Conservation (phyloP, 2,113 vertebrate genomes). For the Xiphophorus hellerii region DNA sequence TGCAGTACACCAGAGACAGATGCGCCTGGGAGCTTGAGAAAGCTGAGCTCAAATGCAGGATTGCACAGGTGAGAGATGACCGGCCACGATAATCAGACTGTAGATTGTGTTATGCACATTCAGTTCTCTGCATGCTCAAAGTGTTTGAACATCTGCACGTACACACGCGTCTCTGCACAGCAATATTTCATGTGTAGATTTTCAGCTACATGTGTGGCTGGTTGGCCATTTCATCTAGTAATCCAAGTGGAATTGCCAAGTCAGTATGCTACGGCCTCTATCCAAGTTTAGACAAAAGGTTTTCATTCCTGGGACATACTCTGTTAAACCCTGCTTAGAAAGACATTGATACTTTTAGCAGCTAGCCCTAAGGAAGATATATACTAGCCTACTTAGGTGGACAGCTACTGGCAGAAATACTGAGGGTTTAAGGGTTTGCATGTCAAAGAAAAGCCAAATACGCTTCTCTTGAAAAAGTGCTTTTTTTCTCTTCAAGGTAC, state of each 20-base stretch:
- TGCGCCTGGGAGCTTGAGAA: conserved; percentile 81
- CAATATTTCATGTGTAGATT: background rate
- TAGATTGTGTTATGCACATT: background rate
- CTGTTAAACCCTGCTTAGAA: conserved; percentile 20
- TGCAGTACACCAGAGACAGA: conserved; percentile 79
- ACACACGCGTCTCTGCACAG: background rate
- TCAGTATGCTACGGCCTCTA: conserved; percentile 43
- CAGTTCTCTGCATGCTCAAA: background rate
- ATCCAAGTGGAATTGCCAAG: conserved; percentile 36
- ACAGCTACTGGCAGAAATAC: conserved; percentile 20
- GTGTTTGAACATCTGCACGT: too few species aligned
- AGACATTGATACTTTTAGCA: conserved; percentile 30
- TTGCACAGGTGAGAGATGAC: conserved; percentile 72
- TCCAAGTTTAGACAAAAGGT: conserved; percentile 63
- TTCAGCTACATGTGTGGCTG: conserved; percentile 12
- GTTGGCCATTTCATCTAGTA: conserved; percentile 16
- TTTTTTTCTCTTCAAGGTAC: conserved; percentile 44
- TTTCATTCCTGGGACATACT: conserved; percentile 31
- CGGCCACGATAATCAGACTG: background rate
- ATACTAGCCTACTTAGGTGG: conserved; percentile 26
- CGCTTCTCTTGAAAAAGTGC: background rate
- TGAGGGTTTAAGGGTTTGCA: background rate
- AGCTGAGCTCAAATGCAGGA: conserved; percentile 75
- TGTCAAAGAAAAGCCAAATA: background rate
- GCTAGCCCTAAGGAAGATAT: conserved; percentile 26